Conservation (phyloP, 2,888 invertebrate genomes). For the Heliconius charithonia region DNA sequence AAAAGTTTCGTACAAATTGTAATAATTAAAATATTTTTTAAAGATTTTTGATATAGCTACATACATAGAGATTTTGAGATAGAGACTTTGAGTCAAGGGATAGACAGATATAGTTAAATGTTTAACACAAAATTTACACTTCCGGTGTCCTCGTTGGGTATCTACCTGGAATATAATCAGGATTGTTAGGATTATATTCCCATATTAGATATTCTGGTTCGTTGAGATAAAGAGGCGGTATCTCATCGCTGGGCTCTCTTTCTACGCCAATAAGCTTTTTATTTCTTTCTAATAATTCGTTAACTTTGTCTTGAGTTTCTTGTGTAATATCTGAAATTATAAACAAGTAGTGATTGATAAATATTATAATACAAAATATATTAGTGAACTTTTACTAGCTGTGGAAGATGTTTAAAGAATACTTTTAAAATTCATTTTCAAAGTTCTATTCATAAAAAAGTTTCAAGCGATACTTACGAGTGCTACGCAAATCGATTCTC, state of each 20-base stretch:
- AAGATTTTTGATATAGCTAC: neutral
- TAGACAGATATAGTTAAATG: neutral
- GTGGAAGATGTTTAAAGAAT: neutral
- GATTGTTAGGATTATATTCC: constrained; percentile 80
- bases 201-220: constrained; percentile 80
- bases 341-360: neutral
- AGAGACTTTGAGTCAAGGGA: neutral
- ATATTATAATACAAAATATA: neutral
- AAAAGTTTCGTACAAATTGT: neutral
- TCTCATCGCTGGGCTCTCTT: constrained; percentile 72
- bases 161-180: constrained; percentile 71
- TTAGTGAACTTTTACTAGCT: neutral
- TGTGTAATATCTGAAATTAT: constrained; percentile 73
- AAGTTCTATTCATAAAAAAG: constrained; percentile 1
- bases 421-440: neutral
- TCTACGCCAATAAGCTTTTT: constrained; percentile 66
- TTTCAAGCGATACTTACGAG: constrained; percentile 61
- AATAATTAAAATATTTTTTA: neutral
- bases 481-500: constrained; percentile 71
- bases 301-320: constrained; percentile 70
- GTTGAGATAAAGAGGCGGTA: constrained; percentile 75
- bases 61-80: neutral
- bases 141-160: constrained; percentile 72
- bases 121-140: constrained; percentile 55
- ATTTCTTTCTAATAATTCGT: constrained; percentile 77